Evolutionary conservation across 1,140 invertebrate genomes (phyloP).

Genomic region (Agrilus planipennis): DNA sequence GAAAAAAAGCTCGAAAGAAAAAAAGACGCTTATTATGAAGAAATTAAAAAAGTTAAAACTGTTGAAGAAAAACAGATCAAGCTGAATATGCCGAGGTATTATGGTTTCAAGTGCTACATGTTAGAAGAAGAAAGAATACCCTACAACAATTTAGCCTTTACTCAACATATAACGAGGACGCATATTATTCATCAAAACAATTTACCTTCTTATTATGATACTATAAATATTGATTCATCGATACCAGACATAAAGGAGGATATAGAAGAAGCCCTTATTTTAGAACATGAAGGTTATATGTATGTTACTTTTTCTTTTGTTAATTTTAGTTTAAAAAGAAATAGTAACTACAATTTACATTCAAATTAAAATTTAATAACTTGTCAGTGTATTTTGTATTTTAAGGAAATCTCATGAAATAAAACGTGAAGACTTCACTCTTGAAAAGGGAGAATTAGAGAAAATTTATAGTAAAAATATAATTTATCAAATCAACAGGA

Average conservation of each 20-base stretch:
- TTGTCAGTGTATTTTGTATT: constrained; percentile 8
- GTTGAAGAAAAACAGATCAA: constrained; percentile 74
- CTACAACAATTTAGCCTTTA: constrained; percentile 53
- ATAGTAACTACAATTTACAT: too few species aligned
- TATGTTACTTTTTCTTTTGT: constrained; percentile 31
- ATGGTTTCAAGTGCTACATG: constrained; percentile 55
- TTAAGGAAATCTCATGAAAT: constrained; percentile 15
- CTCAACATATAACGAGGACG: constrained; percentile 62
- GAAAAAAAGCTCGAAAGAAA: constrained; percentile 33
- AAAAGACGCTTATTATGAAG: constrained; percentile 39
- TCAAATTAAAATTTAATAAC: constrained; percentile 8
- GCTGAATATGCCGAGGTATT: constrained; percentile 66
- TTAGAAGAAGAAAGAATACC: constrained; percentile 46
- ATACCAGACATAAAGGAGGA: constrained; percentile 39
- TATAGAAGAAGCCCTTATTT: constrained; percentile 45
- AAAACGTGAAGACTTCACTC: constrained; percentile 15
- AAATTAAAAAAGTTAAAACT: constrained; percentile 51
- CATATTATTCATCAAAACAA: constrained; percentile 40
- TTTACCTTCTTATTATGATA: constrained; percentile 43
- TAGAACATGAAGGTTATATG: constrained; percentile 44
- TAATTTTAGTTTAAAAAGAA: constrained; percentile 8
- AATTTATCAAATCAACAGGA: constrained; percentile 55
- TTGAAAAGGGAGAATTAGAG: constrained; percentile 25
- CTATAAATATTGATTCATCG: constrained; percentile 33
- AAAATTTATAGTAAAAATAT: constrained; percentile 39